phyloP scores from a whole-genome alignment of 37 sponge, comb jelly and placozoan genomes.

The Trichoplax adhaerens region DNA sequence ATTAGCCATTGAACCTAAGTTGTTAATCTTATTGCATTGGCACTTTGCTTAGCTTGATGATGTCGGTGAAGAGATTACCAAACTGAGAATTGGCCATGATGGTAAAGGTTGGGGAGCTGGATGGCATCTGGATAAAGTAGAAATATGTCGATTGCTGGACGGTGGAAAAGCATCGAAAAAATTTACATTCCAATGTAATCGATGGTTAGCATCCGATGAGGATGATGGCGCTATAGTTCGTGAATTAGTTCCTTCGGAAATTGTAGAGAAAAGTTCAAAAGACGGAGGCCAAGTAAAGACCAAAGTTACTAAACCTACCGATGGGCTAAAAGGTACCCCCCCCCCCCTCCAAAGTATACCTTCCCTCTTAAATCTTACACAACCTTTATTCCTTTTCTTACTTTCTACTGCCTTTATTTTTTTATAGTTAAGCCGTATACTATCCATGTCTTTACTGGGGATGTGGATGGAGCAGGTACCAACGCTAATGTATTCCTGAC shows the following conservation, averaged over 20 bases:
- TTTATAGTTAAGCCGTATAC: not conserved
- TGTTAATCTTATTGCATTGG: not conserved
- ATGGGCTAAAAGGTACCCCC: not conserved
- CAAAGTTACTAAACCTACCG: constrained; percentile 6
- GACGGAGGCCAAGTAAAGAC: constrained; percentile 7
- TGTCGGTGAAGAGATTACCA: constrained; percentile 5
- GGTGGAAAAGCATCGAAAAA: not conserved
- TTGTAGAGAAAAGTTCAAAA: constrained; percentile 3
- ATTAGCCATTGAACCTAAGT: not conserved
- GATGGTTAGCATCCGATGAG: constrained; percentile 15
- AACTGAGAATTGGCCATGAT: constrained; percentile 10
- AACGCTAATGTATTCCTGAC: too few relatives aligned
- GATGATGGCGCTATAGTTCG: not conserved
- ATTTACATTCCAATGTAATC: constrained; percentile 8
- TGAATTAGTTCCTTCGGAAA: not conserved
- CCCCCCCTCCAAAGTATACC: not conserved
- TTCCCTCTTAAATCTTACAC: not conserved
- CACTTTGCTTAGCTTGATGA: constrained; percentile 1
- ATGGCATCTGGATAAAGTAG: constrained; percentile 8
- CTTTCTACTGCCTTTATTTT: not conserved
- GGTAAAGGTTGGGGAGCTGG: constrained; percentile 12
- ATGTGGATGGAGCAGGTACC: too few relatives aligned
- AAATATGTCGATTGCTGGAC: constrained; percentile 3
- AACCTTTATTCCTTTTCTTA: too few relatives aligned
- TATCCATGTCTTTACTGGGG: too few relatives aligned